Percentiles rank a stretch among this genome's conserved stretches.
Conservation (phyloP, 2,113 vertebrate genomes). For the Gracilinanus agilis region DNA sequence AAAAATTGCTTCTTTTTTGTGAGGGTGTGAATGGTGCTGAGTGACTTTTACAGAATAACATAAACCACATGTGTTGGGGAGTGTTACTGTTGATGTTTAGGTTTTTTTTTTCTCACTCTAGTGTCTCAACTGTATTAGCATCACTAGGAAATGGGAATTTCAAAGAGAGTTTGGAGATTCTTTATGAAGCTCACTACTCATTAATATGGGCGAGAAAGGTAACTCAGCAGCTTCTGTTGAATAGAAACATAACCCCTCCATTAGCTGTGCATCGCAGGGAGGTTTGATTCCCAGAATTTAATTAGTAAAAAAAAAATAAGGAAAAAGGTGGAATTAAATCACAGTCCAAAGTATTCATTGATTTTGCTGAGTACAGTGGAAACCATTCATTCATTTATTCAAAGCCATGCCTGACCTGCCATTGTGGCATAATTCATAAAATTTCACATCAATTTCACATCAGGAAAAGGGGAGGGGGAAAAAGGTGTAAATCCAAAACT, state of each 20-base stretch:
- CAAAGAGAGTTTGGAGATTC: constrained; percentile 18
- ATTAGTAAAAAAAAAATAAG: constrained; percentile 2
- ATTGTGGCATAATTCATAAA: constrained; percentile 72
- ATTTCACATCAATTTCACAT: constrained; percentile 44
- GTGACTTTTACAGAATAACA: constrained; percentile 51
- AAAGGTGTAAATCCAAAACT: constrained; percentile 69
- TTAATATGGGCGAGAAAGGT: neutral
- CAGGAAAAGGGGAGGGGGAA: constrained; percentile 3
- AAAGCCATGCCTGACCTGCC: constrained; percentile 61
- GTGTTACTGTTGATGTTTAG: neutral
- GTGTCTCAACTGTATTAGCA: constrained; percentile 38
- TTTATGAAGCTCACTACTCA: constrained; percentile 47
- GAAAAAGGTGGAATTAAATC: constrained; percentile 13
- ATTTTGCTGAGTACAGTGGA: constrained; percentile 35
- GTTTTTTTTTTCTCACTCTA: constrained; percentile 17
- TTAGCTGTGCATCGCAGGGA: constrained; percentile 11
- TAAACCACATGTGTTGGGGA: constrained; percentile 17
- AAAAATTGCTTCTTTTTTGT: constrained; percentile 46
- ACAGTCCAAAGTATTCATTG: neutral
- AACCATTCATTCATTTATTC: constrained; percentile 60
- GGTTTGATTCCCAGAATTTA: constrained; percentile 40
- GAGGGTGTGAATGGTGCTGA: constrained; percentile 11
- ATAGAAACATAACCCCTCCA: neutral
- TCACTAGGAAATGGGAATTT: constrained; percentile 56
- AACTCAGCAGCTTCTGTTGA: constrained; percentile 22